Evolutionary conservation across 2,113 vertebrate species (phyloP), one percentile per base, ranked within the genome.

Genomic region (Neolamprologus ventralis): DNA sequence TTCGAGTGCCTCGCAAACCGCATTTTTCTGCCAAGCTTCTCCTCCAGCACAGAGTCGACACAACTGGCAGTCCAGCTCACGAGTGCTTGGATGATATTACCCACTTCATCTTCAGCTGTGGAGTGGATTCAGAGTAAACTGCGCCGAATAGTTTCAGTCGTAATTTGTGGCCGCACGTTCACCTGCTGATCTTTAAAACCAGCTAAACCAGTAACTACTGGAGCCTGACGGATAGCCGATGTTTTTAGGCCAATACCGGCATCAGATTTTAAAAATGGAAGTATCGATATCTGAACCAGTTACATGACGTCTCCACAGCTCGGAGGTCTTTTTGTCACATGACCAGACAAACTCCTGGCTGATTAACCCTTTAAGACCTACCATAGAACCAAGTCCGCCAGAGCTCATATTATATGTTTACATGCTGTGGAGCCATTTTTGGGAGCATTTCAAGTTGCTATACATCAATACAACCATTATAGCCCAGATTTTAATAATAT

Each of bases 101-200:
- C 14, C 68, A 45, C 37, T 42, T 73, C 68, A 73, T 26, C 40
- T 73, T 73, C 14, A 45, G 3, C 68, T 5, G 40, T 73, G 21
- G 40, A 73, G 37, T 17, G 3, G 68, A 73, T 73, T 26, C 9
- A 17, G 9, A 17, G 42, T 17, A 11, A 73, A 17, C 5, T 26
- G 40, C 16, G 2, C 37, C 2, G 5, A 73, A 47, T 7, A 2
- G 13, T 47, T 45, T 47, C 9, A 26, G 40, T 3, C 0, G 2
- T 0, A 47, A 45, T 47, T 17, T 5, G 6, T 7, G 23, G 40
- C 13, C 1, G 0, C 0, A 35, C 2, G 2, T 4, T 63, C 9
- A 63, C 31, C 17, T 63, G 17, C 58, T 63, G 17, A 35, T 0
- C 68, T 45, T 73, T 2, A 73, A 73, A 73, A 45, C 40, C 37